Conservation (phyloP, 64 coral and sea anemone genomes). For the Dendrophyllia cribrosa region DNA sequence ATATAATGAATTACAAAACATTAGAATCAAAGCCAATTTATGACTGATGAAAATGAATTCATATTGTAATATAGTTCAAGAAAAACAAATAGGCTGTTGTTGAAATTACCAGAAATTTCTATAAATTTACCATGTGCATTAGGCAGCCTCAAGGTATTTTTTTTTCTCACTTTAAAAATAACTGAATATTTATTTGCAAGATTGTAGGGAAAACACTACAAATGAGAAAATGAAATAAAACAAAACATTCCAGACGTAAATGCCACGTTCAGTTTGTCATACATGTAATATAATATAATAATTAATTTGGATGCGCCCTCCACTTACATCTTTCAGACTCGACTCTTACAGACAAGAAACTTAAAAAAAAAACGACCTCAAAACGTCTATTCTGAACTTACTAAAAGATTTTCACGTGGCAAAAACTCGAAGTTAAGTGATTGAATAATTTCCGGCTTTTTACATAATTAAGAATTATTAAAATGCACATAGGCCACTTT, state of each 20-base stretch:
- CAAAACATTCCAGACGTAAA: not conserved
- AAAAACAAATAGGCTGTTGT: too few relatives aligned
- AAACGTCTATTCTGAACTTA: not conserved
- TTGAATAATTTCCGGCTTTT: not conserved
- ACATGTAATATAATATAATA: too few relatives aligned
- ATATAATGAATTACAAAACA: too few relatives aligned
- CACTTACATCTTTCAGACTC: too few relatives aligned
- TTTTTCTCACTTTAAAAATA: too few relatives aligned
- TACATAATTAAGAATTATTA: not conserved
- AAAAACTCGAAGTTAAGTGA: not conserved
- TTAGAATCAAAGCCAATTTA: not conserved
- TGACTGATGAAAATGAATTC: constrained; percentile 2
- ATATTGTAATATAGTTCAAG: too few relatives aligned
- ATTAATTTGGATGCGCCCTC: too few relatives aligned
- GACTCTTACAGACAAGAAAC: too few relatives aligned
- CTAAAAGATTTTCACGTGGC: not conserved
- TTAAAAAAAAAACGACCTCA: not conserved
- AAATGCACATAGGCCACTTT: not conserved
- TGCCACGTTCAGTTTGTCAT: not conserved
- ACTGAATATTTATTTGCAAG: not conserved
- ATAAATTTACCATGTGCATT: too few relatives aligned
- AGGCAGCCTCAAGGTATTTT: too few relatives aligned
- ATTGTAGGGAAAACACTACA: not conserved
- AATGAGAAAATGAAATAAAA: not conserved
- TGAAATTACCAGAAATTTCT: too few relatives aligned